Evolutionary conservation across 2,797 vertebrate species (phyloP).

Genomic region (Lophius americanus): DNA sequence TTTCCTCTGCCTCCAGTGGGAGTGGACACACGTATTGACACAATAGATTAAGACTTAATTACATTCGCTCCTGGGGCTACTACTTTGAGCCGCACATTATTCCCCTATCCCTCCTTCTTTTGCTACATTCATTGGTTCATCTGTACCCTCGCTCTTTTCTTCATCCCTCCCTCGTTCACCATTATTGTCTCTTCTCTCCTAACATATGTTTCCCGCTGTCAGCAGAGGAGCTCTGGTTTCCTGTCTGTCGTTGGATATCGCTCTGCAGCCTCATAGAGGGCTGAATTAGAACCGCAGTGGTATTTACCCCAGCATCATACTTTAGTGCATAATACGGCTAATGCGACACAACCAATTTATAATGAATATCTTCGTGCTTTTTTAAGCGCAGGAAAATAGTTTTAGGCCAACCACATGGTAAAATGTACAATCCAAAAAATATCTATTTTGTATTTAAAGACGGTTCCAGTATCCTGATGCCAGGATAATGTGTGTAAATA

Average conservation of each 20-base stretch:
- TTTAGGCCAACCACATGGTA: no score
- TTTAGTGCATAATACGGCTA: not conserved
- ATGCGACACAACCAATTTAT: conserved; percentile 5
- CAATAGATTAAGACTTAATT: conserved; percentile 71
- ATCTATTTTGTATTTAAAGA: no score
- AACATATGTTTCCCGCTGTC: conserved; percentile 39
- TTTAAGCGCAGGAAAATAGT: no score
- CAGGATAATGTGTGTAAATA: no score
- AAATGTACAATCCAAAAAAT: no score
- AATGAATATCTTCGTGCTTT: no score
- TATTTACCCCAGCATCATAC: conserved; percentile 17
- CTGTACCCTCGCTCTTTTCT: not conserved
- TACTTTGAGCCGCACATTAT: conserved; percentile 17
- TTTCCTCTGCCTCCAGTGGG: conserved; percentile 38
- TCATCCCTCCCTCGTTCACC: not conserved
- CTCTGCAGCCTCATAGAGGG: conserved; percentile 7
- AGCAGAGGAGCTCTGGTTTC: conserved; percentile 44
- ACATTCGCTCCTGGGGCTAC: conserved; percentile 45
- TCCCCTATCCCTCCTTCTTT: not conserved
- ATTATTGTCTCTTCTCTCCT: conserved; percentile 24
- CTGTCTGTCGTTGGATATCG: conserved; percentile 35
- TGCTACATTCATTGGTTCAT: not conserved
- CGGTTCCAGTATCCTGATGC: no score
- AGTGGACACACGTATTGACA: conserved; percentile 64
- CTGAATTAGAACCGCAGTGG: conserved; percentile 31